Evolutionary conservation across 2,797 vertebrate genomes (phyloP).

Genomic region (Mallotus villosus): DNA sequence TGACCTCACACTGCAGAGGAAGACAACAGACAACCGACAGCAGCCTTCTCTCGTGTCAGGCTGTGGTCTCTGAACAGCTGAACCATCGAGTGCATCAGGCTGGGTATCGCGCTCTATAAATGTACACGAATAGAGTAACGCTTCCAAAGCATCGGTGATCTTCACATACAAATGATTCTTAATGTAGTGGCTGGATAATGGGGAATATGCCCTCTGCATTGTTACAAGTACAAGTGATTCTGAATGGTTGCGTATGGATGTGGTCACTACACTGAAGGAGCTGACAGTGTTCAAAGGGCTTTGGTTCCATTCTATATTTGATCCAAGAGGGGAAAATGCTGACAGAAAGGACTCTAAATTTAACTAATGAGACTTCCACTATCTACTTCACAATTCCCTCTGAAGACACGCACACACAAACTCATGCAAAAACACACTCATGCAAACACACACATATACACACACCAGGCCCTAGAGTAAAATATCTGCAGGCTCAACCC

Average conservation of each 20-base stretch:
- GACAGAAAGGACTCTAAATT: constrained; percentile 68
- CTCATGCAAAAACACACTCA: constrained; percentile 65
- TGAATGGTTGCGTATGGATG: background rate
- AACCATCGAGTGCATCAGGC: background rate
- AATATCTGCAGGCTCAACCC: constrained; percentile 66
- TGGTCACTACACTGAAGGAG: background rate
- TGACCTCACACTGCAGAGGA: constrained; percentile 56
- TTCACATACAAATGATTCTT: background rate
- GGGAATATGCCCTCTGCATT: too few relatives aligned
- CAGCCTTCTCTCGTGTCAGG: constrained; percentile 18
- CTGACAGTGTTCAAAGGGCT: constrained; percentile 19
- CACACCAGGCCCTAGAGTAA: constrained; percentile 62
- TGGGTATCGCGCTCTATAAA: background rate
- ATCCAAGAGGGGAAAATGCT: constrained; percentile 77
- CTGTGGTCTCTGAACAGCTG: constrained; percentile 1
- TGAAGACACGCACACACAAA: constrained; percentile 59
- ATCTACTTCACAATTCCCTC: constrained; percentile 9
- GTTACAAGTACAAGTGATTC: constrained; percentile 3
- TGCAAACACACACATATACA: constrained; percentile 56
- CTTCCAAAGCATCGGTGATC: background rate
- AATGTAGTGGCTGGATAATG: too few relatives aligned
- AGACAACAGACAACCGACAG: constrained; percentile 43
- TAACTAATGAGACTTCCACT: constrained; percentile 64
- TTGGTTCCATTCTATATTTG: constrained; percentile 36
- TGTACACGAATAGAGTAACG: background rate